Evolutionary conservation across 2,797 vertebrate species (phyloP).

Genomic region (Malacoraja senta): DNA sequence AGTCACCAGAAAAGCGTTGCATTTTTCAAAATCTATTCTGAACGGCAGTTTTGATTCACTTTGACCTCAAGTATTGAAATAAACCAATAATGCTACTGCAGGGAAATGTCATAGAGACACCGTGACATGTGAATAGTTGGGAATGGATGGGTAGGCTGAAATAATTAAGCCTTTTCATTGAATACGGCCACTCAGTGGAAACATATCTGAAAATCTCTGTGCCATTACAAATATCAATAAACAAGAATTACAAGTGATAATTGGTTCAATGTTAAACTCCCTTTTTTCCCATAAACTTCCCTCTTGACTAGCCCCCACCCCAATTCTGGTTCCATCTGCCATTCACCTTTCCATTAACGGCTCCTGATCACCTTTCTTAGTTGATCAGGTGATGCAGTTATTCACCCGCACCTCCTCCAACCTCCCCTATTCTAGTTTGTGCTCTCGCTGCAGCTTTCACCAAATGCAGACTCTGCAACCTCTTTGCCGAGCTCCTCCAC

Average conservation of each 20-base stretch:
- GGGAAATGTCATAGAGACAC: neutral
- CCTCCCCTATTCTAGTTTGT: too few relatives aligned
- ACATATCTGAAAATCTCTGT: neutral
- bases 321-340: neutral
- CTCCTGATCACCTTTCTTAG: neutral
- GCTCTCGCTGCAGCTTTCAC: too few relatives aligned
- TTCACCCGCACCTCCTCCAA: too few relatives aligned
- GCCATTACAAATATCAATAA: neutral
- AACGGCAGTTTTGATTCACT: neutral
- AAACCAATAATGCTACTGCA: neutral
- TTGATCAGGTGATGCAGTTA: too few relatives aligned
- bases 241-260: neutral
- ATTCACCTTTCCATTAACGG: neutral
- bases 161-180: neutral
- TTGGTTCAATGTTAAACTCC: neutral
- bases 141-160: neutral
- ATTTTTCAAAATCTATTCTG: neutral
- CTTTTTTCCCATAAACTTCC: neutral
- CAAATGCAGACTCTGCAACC: too few relatives aligned
- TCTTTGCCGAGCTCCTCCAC: too few relatives aligned
- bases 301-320: neutral
- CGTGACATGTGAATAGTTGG: neutral
- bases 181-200: neutral
- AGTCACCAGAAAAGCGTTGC: neutral
- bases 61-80: neutral